Base-by-base conservation (phyloP, 2,797 vertebrate genomes). In the Aldrovandia affinis region DNA sequence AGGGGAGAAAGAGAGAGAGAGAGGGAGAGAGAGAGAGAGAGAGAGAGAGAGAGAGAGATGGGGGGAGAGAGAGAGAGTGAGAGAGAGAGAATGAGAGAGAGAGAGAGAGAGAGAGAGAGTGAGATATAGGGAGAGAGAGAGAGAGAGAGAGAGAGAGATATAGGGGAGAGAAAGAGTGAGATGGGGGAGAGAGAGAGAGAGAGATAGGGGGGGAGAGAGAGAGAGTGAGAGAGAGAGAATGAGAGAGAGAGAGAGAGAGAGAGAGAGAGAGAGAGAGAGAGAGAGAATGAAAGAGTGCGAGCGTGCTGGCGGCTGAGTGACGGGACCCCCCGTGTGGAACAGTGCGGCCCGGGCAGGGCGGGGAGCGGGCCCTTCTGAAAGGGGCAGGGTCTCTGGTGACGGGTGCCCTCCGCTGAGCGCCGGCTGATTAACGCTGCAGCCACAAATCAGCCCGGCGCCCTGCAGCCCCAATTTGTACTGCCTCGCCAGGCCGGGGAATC, bases 381-480 rank as follows among this genome's bases (percentile, higher is more conserved):
- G 73, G 30, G 73, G 22, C 39, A 44, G 65, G 9, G 33, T 47
- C 42, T 77, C 39, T 25, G 73, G n/a, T 47, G 42, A n/a, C 39
- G 73, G 42, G 73, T 42, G 42, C 39, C 73, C 10, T 12, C 73
- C 73, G 9, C 73, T 6, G 8, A 77, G 42, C 73, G 6, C 39
- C 5, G 73, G 73, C 73, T 77, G 73, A 77, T 77, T 77, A 47
- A 77, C 73, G 12, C 73, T 20, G 15, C 68, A 22, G 73, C 73
- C 42, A 10, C 42, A 44, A 77, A 77, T 47, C 42, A 47, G 73
- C 10, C 73, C 73, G 25, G 73, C 39, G 44, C 73, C 73, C 73
- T n/a, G 25, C 73, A 44, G 39, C 73, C 73, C 8, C 73, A 77
- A 77, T 77, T 28, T 44, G 73, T 47, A n/a, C 42, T 0, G 73